phyloP scores from a whole-genome alignment of 92 coral and sea anemone species.

The Blastomussa wellsi region DNA sequence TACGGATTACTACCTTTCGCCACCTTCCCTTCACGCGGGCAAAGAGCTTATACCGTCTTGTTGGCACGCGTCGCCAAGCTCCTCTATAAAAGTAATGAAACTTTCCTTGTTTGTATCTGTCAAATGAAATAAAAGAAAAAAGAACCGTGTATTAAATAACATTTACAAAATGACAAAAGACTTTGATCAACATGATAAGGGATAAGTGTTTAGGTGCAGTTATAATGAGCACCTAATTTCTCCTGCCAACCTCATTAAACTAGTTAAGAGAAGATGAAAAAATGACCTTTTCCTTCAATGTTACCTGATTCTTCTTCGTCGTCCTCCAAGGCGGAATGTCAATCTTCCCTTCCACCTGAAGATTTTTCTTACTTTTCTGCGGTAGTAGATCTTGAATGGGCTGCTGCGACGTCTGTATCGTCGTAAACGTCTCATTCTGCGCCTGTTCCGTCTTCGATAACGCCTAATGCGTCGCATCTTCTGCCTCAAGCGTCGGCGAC shows the following conservation, averaged over 20 bases:
- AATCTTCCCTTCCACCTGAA: conserved; percentile 21
- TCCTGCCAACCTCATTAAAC: not conserved
- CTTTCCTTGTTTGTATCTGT: conserved; percentile 21
- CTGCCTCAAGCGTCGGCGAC: conserved; percentile 14
- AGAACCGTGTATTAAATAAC: not conserved
- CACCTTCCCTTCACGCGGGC: conserved; percentile 3
- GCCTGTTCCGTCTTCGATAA: not conserved
- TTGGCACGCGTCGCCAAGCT: conserved; percentile 31
- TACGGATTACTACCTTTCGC: conserved; percentile 14
- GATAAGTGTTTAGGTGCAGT: not conserved
- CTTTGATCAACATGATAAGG: not conserved
- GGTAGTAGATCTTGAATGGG: conserved; percentile 12
- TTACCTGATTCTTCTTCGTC: conserved; percentile 41
- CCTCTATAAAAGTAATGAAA: conserved; percentile 8
- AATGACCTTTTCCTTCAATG: not conserved
- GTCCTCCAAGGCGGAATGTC: conserved; percentile 29
- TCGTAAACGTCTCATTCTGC: conserved; percentile 16
- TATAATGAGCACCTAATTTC: not conserved
- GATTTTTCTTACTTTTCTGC: conserved; percentile 10
- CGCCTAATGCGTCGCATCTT: not conserved
- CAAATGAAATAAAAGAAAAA: not conserved
- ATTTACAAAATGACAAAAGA: too few relatives aligned
- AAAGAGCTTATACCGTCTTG: conserved; percentile 3
- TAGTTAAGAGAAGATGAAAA: not conserved
- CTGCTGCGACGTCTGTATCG: conserved; percentile 31